Conservation (phyloP, 2,888 invertebrate species). For the Heterodera filipjevi region DNA sequence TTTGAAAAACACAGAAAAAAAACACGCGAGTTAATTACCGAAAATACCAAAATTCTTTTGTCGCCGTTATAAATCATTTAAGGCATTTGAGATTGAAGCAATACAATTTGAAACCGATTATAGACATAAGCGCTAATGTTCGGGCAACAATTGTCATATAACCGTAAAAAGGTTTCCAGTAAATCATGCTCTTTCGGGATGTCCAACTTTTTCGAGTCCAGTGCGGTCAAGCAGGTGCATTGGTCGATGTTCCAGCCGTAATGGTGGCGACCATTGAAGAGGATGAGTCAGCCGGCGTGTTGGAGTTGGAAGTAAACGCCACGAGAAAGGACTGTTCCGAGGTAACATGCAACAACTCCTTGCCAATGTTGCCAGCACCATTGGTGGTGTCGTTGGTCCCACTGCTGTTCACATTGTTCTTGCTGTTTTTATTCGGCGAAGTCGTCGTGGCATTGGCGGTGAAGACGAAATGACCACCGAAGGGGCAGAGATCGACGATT, state of each 20-base stretch:
- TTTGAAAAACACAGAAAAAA: too few species aligned
- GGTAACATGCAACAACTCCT: background rate
- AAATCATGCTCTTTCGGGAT: too few species aligned
- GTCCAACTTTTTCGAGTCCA: background rate
- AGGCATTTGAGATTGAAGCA: too few species aligned
- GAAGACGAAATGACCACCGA: background rate
- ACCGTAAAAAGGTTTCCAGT: too few species aligned
- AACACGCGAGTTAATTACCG: too few species aligned
- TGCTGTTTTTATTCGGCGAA: background rate
- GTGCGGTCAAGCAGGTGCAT: background rate
- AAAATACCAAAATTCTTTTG: too few species aligned
- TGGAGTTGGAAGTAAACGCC: background rate
- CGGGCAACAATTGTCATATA: too few species aligned
- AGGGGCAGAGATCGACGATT: background rate
- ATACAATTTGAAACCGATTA: too few species aligned
- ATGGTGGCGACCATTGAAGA: background rate
- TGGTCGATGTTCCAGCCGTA: constrained; percentile 4
- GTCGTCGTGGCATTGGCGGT: background rate
- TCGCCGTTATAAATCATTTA: too few species aligned
- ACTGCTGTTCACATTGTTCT: too few species aligned
- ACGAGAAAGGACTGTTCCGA: background rate
- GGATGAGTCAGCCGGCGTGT: background rate
- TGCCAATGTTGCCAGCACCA: background rate
- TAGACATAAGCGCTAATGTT: too few species aligned
- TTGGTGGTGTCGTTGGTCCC: background rate